Evolutionary conservation across 2,797 vertebrate species (phyloP).

Genomic region (Vultur gryphus): DNA sequence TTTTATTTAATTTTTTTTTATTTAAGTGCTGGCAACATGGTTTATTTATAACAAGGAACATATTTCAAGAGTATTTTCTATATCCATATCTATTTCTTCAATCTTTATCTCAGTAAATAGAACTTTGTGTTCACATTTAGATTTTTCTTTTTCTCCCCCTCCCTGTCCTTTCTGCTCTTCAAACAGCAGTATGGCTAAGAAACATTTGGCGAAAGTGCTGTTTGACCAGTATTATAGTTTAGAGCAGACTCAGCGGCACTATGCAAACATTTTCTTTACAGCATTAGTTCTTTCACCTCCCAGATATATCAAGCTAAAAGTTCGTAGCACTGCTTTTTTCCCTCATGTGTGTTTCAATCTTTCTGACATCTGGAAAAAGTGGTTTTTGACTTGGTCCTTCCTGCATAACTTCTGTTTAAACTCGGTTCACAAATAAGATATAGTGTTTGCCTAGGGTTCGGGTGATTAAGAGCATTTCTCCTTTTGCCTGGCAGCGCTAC

Average conservation of each 20-base stretch:
- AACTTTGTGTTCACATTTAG: constrained; percentile 18
- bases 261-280: constrained; percentile 62
- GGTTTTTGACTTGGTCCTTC: constrained; percentile 66
- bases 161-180: constrained; percentile 9
- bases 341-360: constrained; percentile 47
- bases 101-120: constrained; percentile 71
- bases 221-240: background rate
- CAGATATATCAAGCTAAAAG: constrained; percentile 60
- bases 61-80: constrained; percentile 70
- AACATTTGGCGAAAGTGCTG: constrained; percentile 6
- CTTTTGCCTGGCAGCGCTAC: constrained; percentile 65
- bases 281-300: constrained; percentile 58
- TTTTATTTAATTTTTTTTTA: constrained; percentile 58
- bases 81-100: constrained; percentile 65
- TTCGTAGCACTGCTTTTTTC: constrained; percentile 33
- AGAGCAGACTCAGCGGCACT: constrained; percentile 30
- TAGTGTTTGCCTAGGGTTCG: constrained; percentile 52
- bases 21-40: constrained; percentile 66
- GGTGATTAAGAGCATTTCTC: constrained; percentile 58
- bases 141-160: background rate
- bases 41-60: constrained; percentile 75
- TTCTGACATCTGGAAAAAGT: constrained; percentile 78
- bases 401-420: constrained; percentile 69
- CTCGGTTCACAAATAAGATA: constrained; percentile 64
- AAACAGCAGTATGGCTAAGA: background rate